Percentiles rank a stretch among this genome's conserved stretches.
phyloP scores from a whole-genome alignment of 2,888 invertebrate genomes.

The Brachylomia viminalis region DNA sequence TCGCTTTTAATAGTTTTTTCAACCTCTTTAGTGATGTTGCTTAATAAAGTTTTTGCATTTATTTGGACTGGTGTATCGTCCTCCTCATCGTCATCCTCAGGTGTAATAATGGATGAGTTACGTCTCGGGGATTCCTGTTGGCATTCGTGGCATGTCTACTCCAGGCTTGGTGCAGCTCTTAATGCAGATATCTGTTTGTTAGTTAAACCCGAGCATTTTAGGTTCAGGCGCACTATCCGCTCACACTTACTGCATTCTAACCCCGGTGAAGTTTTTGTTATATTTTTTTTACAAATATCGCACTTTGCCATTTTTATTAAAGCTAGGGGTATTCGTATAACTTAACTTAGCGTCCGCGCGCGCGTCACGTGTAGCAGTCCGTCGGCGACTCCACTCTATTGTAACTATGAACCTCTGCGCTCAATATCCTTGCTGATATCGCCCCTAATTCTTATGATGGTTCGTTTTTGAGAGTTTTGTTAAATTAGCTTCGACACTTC shows the following conservation, averaged over 20 bases:
- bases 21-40: background rate
- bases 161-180: background rate
- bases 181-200: background rate
- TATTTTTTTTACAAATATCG: background rate
- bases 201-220: slow-evolving; percentile 4
- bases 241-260: slow-evolving; percentile 6
- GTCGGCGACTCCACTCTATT: no score
- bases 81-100: background rate
- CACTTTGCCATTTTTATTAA: background rate
- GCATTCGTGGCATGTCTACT: background rate
- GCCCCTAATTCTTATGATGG: no score
- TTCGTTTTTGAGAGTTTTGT: no score
- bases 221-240: slow-evolving; percentile 1
- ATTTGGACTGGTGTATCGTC: background rate
- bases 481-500: no score
- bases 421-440: no score
- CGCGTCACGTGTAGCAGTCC: no score
- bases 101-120: background rate
- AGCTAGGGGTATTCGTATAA: background rate
- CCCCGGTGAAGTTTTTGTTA: slow-evolving; percentile 4
- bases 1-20: background rate
- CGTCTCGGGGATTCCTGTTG: background rate
- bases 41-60: background rate
- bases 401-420: no score
- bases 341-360: no score